Evolutionary conservation across 2,113 vertebrate species (phyloP).

Genomic region (Thryonomys swinderianus): DNA sequence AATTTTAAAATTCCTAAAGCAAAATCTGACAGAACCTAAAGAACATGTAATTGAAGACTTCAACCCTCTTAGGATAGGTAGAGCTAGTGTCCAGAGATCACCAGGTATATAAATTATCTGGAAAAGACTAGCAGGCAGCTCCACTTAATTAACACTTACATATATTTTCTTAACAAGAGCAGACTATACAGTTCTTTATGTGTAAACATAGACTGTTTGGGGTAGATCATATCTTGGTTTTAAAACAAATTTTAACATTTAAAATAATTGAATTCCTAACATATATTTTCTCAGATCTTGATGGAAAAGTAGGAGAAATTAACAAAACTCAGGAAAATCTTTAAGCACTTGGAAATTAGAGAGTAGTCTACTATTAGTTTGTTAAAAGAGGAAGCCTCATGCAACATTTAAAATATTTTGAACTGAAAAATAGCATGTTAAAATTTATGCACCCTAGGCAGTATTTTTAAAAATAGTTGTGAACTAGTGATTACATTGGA

Average conservation of each 20-base stretch:
- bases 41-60: neutral
- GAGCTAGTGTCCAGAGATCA: neutral
- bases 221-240: neutral
- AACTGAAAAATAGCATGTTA: constrained; percentile 7
- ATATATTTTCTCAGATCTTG: neutral
- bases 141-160: neutral
- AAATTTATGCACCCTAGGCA: neutral
- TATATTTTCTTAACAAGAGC: neutral
- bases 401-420: constrained; percentile 44
- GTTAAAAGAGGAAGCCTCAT: constrained; percentile 9
- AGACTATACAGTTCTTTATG: neutral
- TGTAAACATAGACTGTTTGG: neutral
- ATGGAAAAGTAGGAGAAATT: constrained; percentile 17
- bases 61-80: neutral
- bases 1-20: constrained; percentile 32
- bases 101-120: neutral
- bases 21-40: constrained; percentile 42
- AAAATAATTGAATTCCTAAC: neutral
- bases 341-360: neutral
- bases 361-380: constrained; percentile 8
- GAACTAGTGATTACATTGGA: neutral
- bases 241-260: neutral
- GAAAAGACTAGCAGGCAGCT: neutral
- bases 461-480: neutral
- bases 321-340: constrained; percentile 18